phyloP scores from a whole-genome alignment of 2,888 invertebrate species.

The Leucania comma region DNA sequence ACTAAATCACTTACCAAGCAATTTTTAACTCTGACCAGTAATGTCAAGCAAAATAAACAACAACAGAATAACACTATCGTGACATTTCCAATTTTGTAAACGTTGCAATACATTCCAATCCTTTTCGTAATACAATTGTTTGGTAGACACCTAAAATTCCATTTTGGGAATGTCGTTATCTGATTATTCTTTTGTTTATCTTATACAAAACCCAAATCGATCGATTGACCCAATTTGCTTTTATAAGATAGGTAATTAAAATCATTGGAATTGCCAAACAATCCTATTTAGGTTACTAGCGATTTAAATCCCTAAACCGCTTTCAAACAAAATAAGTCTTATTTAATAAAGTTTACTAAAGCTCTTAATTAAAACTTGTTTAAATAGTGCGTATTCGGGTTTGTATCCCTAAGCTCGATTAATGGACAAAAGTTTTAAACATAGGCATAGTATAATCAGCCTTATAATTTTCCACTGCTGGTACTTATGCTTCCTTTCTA shows the following conservation, averaged over 20 bases:
- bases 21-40: background rate
- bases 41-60: background rate
- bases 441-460: no score
- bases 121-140: constrained; percentile 19
- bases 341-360: constrained; percentile 18
- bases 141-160: background rate
- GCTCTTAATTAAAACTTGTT: constrained; percentile 12
- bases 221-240: constrained; percentile 24
- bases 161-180: constrained; percentile 17
- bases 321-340: constrained; percentile 24
- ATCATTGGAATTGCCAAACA: constrained; percentile 23
- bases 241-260: constrained; percentile 13
- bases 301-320: constrained; percentile 26
- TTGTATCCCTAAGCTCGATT: background rate
- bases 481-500: no score
- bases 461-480: no score
- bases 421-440: background rate
- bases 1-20: background rate
- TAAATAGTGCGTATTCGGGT: background rate
- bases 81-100: constrained; percentile 30
- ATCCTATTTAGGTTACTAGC: constrained; percentile 37
- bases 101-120: constrained; percentile 9
- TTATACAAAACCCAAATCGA: constrained; percentile 5
- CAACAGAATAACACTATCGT: constrained; percentile 13
- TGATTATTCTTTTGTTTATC: constrained; percentile 24